Evolutionary conservation across 1,140 invertebrate genomes (phyloP).

Genomic region (Holcopasites calliopsidis): DNA sequence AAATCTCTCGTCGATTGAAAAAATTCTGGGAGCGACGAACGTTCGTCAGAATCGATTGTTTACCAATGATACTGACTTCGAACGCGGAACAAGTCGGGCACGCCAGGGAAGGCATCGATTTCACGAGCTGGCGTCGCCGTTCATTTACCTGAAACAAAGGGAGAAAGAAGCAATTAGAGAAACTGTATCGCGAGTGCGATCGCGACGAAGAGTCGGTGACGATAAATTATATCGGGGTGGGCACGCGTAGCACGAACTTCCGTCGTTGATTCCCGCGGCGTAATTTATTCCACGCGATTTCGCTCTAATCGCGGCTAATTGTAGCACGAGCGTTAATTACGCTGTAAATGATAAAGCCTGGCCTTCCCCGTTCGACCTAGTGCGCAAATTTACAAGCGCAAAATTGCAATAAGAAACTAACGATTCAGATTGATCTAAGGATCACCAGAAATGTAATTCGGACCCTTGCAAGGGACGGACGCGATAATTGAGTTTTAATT

Average conservation of each 20-base stretch:
- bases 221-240: background rate
- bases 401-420: too few species aligned
- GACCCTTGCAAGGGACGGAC: too few species aligned
- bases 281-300: slow-evolving; percentile 37
- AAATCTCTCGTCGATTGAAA: background rate
- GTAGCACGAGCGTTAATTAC: slow-evolving; percentile 63
- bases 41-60: background rate
- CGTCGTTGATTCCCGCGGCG: background rate
- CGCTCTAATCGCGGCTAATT: slow-evolving; percentile 59
- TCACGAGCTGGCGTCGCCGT: background rate
- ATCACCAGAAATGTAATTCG: too few species aligned
- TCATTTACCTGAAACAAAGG: slow-evolving; percentile 41
- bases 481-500: slow-evolving; percentile 8
- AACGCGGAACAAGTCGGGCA: background rate
- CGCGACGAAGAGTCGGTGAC: background rate
- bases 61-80: slow-evolving; percentile 1
- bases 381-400: too few species aligned
- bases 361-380: slow-evolving; percentile 39
- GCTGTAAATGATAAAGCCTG: slow-evolving; percentile 68
- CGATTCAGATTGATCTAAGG: too few species aligned
- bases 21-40: background rate
- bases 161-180: background rate
- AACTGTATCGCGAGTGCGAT: background rate
- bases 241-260: background rate
- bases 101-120: background rate